phyloP scores from a whole-genome alignment of 2,888 invertebrate genomes.

The Prenolepis imparis region DNA sequence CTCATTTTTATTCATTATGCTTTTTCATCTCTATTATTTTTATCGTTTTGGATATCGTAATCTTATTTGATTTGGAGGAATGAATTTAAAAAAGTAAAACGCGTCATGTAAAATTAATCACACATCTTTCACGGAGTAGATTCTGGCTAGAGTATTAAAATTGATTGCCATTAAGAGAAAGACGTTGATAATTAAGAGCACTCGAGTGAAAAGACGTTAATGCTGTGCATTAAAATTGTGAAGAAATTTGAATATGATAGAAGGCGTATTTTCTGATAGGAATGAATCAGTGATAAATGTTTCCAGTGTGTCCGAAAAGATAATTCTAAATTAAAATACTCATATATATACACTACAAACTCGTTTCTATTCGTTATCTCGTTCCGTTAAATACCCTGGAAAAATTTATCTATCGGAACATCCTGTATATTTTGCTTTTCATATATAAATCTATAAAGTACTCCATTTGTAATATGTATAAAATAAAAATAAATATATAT shows the following conservation, averaged over 20 bases:
- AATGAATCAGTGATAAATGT: constrained; percentile 5
- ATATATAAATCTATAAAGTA: background rate
- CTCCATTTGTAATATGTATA: background rate
- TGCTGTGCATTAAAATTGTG: background rate
- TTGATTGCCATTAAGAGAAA: background rate
- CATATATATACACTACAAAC: too few relatives aligned
- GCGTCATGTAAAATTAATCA: background rate
- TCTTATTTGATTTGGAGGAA: constrained; percentile 1
- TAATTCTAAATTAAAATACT: background rate
- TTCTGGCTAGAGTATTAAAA: constrained; percentile 12
- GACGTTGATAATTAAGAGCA: background rate
- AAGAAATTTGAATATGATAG: background rate
- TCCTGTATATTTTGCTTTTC: background rate
- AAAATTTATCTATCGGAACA: background rate
- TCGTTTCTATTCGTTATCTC: background rate
- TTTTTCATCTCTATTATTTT: background rate
- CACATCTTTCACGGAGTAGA: background rate
- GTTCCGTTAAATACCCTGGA: background rate
- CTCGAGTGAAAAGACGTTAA: background rate
- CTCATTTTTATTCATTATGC: background rate
- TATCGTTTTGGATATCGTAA: background rate
- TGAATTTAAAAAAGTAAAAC: background rate
- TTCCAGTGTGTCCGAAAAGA: background rate
- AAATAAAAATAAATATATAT: background rate
- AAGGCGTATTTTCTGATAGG: background rate